A percentile compares a stretch with the other conserved stretches of the same genome.
phyloP scores from a whole-genome alignment of 92 coral and sea anemone genomes.

The Muricea muricata region DNA sequence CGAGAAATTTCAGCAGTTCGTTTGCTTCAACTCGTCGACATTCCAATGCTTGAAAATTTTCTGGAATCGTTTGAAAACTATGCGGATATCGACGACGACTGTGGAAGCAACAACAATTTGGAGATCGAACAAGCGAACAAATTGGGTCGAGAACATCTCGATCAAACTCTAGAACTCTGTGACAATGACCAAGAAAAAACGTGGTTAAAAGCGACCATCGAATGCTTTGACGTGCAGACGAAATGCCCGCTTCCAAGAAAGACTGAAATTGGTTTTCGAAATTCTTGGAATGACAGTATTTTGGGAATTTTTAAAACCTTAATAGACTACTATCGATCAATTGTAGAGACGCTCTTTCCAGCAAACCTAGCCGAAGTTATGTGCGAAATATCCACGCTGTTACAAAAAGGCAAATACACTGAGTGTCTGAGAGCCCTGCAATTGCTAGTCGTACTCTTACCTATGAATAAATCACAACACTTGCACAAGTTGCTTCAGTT shows the following conservation, averaged over 20 bases:
- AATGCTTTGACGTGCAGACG: conserved; percentile 76
- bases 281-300: conserved; percentile 68
- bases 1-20: conserved; percentile 64
- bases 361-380: conserved; percentile 67
- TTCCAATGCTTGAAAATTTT: conserved; percentile 79
- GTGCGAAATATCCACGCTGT: conserved; percentile 57
- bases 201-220: conserved; percentile 78
- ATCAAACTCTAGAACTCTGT: conserved; percentile 28
- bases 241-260: conserved; percentile 74
- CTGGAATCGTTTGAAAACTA: conserved; percentile 58
- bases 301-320: conserved; percentile 77
- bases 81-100: conserved; percentile 35
- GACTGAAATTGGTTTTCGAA: conserved; percentile 72
- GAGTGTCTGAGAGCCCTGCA: conserved; percentile 55
- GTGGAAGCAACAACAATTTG: neutral
- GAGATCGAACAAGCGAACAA: conserved; percentile 42
- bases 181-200: conserved; percentile 41
- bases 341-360: conserved; percentile 84
- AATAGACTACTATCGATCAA: conserved; percentile 76
- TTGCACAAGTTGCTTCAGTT: conserved; percentile 79
- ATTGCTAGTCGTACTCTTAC: conserved; percentile 71
- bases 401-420: conserved; percentile 51
- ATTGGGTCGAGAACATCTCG: conserved; percentile 20
- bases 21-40: conserved; percentile 78
- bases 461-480: conserved; percentile 68